phyloP scores from a whole-genome alignment of 2,113 vertebrate species.

The Melanerpes formicivorus region DNA sequence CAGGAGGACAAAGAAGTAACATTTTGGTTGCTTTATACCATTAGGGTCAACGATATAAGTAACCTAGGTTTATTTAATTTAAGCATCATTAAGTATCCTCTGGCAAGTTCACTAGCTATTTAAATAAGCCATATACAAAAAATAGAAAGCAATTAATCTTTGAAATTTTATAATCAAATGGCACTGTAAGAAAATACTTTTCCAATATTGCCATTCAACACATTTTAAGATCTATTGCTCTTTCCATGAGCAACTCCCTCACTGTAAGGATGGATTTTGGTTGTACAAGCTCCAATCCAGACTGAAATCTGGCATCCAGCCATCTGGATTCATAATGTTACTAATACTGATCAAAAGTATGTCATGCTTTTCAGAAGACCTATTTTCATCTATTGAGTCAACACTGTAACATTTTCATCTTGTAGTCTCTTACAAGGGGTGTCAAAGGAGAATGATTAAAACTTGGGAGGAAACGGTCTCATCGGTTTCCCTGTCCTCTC shows the following conservation, averaged over 20 bases:
- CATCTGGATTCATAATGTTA: not conserved
- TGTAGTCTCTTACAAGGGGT: not conserved
- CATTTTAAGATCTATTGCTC: not conserved
- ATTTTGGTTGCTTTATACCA: not conserved
- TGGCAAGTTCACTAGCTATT: not conserved
- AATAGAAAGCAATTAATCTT: not conserved
- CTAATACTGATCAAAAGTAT: not conserved
- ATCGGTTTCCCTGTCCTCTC: not conserved
- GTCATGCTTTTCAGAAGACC: not conserved
- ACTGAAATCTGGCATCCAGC: not conserved
- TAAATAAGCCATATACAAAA: not conserved
- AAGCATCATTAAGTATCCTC: not conserved
- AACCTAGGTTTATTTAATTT: not conserved
- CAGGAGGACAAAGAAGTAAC: not conserved
- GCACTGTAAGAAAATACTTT: not conserved
- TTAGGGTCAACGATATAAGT: not conserved
- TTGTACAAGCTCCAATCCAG: not conserved
- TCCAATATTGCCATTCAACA: not conserved
- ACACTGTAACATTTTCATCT: not conserved
- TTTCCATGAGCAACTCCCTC: not conserved
- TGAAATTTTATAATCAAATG: not conserved
- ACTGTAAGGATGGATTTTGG: not conserved
- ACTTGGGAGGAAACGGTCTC: fast-evolving
- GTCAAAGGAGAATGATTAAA: not conserved
- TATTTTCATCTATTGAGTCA: not conserved